Conservation (phyloP, 1,140 invertebrate species). For the Cotesia glomerata region DNA sequence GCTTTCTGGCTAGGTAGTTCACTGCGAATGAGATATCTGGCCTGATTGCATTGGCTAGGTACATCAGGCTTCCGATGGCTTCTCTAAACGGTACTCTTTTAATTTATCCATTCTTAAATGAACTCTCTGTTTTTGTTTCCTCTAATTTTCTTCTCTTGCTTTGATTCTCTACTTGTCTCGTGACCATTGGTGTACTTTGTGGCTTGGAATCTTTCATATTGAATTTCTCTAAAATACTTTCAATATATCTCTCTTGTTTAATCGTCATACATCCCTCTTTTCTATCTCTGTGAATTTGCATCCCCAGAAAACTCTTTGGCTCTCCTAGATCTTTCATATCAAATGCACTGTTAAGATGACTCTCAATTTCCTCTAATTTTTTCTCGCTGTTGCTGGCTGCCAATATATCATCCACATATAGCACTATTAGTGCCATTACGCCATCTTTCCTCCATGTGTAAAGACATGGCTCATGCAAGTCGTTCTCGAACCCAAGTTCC, state of each 20-base stretch:
- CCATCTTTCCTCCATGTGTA: conserved; percentile 39
- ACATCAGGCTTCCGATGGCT: conserved; percentile 48
- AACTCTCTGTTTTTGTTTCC: neutral
- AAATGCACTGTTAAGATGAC: conserved; percentile 13
- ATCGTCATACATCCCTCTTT: conserved; percentile 18
- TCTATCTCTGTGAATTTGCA: conserved; percentile 10
- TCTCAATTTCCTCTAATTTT: conserved; percentile 11
- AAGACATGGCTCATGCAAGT: conserved; percentile 45
- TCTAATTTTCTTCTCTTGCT: conserved; percentile 8
- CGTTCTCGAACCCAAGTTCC: conserved; percentile 23
- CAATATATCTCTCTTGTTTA: conserved; percentile 16
- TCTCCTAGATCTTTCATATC: conserved; percentile 19
- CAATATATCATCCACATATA: conserved; percentile 28
- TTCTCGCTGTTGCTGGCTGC: conserved; percentile 12
- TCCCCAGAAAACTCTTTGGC: conserved; percentile 19
- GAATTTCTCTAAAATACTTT: conserved; percentile 24
- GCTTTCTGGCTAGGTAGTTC: conserved; percentile 40
- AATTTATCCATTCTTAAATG: neutral
- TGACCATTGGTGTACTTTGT: conserved; percentile 22
- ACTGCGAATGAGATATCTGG: conserved; percentile 52
- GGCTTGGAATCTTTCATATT: conserved; percentile 10
- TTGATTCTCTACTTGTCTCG: conserved; percentile 18
- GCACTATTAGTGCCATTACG: conserved; percentile 6
- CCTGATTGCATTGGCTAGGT: conserved; percentile 42
- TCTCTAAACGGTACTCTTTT: conserved; percentile 38